phyloP scores from a whole-genome alignment of 2,797 vertebrate genomes.

The Astyanax mexicanus region DNA sequence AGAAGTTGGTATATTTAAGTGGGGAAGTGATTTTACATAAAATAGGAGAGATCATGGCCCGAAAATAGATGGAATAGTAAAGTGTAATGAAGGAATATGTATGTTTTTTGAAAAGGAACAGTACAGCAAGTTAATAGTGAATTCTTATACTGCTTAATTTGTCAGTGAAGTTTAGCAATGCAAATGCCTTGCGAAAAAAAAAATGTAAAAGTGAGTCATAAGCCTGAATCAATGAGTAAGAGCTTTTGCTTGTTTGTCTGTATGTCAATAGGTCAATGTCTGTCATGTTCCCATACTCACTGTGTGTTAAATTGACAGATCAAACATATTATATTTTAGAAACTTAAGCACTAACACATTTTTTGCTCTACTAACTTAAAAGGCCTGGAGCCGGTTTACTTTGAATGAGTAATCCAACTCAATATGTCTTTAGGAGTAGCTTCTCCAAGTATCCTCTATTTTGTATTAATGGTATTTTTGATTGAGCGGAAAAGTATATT shows the following conservation, averaged over 20 bases:
- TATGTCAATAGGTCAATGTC: neutral
- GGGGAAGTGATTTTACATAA: neutral
- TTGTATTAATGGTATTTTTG: conserved; percentile 42
- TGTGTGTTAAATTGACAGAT: conserved; percentile 21
- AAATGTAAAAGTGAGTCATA: neutral
- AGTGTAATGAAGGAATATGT: conserved; percentile 22
- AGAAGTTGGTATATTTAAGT: neutral
- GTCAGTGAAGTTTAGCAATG: neutral
- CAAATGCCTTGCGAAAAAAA: conserved; percentile 2
- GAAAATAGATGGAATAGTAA: conserved; percentile 6
- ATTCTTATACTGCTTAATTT: neutral
- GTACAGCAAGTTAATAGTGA: neutral
- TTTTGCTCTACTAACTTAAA: conserved; percentile 45
- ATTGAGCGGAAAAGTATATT: conserved; percentile 33
- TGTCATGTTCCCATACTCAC: conserved; percentile 1
- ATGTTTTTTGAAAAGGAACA: conserved; percentile 24
- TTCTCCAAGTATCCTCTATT: conserved; percentile 18
- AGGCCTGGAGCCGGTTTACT: conserved; percentile 75
- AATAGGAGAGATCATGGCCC: neutral
- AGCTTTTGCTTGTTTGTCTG: neutral
- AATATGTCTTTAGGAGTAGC: neutral
- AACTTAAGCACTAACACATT: conserved; percentile 63
- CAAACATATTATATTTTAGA: conserved; percentile 39
- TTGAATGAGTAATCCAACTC: conserved; percentile 35
- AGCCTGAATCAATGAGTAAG: neutral